phyloP scores from a whole-genome alignment of 2,797 vertebrate genomes.

The Masticophis lateralis region DNA sequence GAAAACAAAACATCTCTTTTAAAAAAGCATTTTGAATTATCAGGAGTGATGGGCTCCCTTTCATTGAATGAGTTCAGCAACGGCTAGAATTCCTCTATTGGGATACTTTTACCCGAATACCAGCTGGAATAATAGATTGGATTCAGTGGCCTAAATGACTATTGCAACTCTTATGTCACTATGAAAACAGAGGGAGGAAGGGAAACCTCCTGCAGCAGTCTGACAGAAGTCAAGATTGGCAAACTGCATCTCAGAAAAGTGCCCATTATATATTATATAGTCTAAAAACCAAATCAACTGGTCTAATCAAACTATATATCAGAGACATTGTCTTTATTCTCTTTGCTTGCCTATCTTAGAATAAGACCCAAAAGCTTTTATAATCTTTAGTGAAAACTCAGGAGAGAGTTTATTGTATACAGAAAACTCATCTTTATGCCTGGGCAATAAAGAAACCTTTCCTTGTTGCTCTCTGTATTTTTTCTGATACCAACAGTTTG shows the following conservation, averaged over 20 bases:
- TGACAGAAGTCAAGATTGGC: not conserved
- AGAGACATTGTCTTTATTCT: not conserved
- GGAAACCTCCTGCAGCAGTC: not conserved
- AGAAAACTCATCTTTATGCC: not conserved
- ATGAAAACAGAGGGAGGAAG: not conserved
- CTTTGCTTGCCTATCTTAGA: not conserved
- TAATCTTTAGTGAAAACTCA: not conserved
- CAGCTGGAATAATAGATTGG: not conserved
- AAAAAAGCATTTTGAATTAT: not conserved
- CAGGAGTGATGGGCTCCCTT: not conserved
- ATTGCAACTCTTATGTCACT: not conserved
- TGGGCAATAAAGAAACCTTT: not conserved
- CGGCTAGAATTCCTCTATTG: not conserved
- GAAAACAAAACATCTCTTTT: not conserved
- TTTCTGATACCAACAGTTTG: not conserved
- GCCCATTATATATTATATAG: not conserved
- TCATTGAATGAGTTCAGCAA: not conserved
- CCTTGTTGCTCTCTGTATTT: not conserved
- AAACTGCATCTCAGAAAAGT: not conserved
- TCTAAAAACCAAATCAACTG: not conserved
- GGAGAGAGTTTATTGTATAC: not conserved
- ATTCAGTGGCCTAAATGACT: not conserved
- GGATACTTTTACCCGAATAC: not conserved
- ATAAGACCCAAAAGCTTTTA: not conserved
- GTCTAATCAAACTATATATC: not conserved